Conservation (phyloP, 2,113 vertebrate species). For the Halichoeres trimaculatus region DNA sequence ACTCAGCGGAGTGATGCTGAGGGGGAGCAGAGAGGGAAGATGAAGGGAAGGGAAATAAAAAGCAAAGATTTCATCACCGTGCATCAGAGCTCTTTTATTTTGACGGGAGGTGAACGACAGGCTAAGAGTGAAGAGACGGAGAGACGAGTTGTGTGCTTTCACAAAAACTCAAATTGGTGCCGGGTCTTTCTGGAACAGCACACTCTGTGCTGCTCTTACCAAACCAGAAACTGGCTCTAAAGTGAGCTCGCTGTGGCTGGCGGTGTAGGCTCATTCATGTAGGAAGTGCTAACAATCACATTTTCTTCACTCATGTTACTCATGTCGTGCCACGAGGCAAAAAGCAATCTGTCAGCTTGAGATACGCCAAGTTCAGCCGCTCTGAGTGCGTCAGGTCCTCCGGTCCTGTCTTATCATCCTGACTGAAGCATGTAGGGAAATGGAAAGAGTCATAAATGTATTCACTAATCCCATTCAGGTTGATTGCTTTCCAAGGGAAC, state of each 20-base stretch:
- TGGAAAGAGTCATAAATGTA: slow-evolving; percentile 52
- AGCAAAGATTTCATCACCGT: neutral
- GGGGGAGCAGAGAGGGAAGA: neutral
- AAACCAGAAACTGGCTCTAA: neutral
- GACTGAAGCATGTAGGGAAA: slow-evolving; percentile 31
- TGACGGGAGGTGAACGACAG: slow-evolving; percentile 25
- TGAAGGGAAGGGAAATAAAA: neutral
- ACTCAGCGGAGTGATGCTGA: neutral
- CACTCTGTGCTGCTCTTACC: slow-evolving; percentile 8
- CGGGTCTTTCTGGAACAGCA: slow-evolving; percentile 47
- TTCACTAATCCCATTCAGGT: slow-evolving; percentile 54
- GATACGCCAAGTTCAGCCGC: slow-evolving; percentile 46
- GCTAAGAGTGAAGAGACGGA: neutral
- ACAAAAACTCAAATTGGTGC: slow-evolving; percentile 37
- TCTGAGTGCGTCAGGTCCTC: slow-evolving; percentile 10
- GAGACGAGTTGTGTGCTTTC: slow-evolving; percentile 3
- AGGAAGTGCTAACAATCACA: slow-evolving; percentile 41
- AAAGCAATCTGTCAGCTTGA: slow-evolving; percentile 60
- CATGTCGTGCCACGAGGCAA: slow-evolving; percentile 54
- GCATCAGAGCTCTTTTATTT: neutral
- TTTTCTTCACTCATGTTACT: slow-evolving; percentile 42
- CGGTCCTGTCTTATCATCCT: slow-evolving; percentile 46
- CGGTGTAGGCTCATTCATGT: slow-evolving; percentile 31
- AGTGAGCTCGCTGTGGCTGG: slow-evolving; percentile 9
- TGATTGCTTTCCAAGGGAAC: slow-evolving; percentile 67